Base-by-base conservation (phyloP, 2,113 vertebrate species). In the Stigmatopora nigra region DNA sequence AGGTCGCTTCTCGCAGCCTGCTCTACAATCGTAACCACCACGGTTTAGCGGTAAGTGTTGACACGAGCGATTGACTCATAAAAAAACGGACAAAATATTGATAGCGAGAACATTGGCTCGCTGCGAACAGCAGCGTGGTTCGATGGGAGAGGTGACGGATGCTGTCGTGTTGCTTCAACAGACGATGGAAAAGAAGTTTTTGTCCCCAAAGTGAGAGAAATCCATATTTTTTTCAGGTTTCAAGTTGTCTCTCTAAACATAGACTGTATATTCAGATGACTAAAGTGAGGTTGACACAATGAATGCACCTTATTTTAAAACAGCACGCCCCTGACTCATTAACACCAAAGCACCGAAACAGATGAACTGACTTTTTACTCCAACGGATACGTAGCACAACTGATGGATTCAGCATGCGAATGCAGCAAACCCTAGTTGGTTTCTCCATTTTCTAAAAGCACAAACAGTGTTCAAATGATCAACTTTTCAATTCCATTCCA, bases 21-120 rank as follows among this genome's bases (percentile, higher is more conserved):
- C 61, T 45, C 48, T 41, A 19, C 61, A n/a, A 71, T 76, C 69
- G 70, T 75, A 82, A 82, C 69, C 22, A 15, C 63, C 72, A 67
- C 64, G 63, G 58, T 74, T 84, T 82, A 74, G 61, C 64, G 79
- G 73, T 78, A 76, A 84, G 59, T 67, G 79, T 74, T 78, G 76
- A 84, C 83, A 78, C 82, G 73, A 75, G 61, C 77, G 80, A 81
- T 76, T 88, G 87, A 88, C 83, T 83, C 78, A 77, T 83, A 63
- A 84, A 83, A 58, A 73, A 73, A 80, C 77, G 75, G 83, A 78
- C 81, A 75, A 83, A 85, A 78, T 82, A 78, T 19, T 75, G 82
- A 77, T 70, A 83, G 76, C 71, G 75, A 88, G 83, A 61, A 71
- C 11, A 85, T 83, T 77, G 4, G 45, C 64, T 11, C 7, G 44